Conservation (phyloP, 2,797 vertebrate genomes). For the Silurus aristotelis region DNA sequence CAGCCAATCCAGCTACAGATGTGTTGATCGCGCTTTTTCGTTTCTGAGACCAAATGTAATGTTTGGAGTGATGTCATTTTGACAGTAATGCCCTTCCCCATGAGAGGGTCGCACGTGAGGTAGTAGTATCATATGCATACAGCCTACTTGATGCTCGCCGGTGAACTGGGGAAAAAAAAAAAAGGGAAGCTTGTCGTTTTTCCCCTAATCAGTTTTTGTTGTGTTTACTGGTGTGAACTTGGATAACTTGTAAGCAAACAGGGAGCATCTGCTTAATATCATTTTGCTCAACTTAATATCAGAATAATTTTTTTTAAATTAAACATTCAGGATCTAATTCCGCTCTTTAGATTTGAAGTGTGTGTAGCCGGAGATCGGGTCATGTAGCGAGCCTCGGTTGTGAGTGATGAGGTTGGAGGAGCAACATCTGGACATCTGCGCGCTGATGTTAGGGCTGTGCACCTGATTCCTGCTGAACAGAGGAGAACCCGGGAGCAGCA, state of each 20-base stretch:
- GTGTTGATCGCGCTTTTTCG: not conserved
- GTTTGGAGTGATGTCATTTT: not conserved
- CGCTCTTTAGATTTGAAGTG: not conserved
- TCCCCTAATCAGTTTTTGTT: not conserved
- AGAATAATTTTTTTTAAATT: not conserved
- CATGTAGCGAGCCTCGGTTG: conserved; percentile 13
- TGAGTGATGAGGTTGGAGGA: conserved; percentile 38
- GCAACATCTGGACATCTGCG: conserved; percentile 30
- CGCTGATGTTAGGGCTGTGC: conserved; percentile 27
- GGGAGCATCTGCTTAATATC: not conserved
- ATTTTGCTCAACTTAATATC: not conserved
- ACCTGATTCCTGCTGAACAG: conserved; percentile 1
- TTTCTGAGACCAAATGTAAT: not conserved
- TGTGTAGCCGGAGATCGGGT: not conserved
- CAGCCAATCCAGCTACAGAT: not conserved
- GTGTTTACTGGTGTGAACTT: conserved; percentile 39
- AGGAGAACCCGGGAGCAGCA: conserved; percentile 53
- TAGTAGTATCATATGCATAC: not conserved
- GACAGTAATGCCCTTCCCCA: not conserved
- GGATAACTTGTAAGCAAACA: conserved; percentile 22
- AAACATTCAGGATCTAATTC: not conserved
- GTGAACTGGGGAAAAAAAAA: not conserved
- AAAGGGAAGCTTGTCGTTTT: not conserved
- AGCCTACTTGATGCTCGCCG: conserved; percentile 18
- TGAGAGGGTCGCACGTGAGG: not conserved